Base-by-base conservation (phyloP, 2,888 invertebrate genomes). In the Smittia aterrima region DNA sequence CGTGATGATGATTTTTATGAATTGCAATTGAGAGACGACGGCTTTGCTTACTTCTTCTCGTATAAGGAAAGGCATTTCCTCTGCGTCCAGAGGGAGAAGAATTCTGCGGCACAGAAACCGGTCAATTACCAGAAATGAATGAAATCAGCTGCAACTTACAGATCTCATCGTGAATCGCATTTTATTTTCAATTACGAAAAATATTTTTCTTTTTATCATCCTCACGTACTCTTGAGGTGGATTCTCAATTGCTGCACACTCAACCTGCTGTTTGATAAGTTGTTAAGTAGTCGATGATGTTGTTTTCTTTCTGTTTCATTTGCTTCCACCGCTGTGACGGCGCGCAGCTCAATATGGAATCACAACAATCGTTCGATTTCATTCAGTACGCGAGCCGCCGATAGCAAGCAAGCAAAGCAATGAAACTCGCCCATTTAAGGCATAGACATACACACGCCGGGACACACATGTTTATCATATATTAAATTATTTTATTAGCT, bases 181-280 rank as follows among this genome's bases (percentile, higher is more conserved):
- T 47, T 47, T n/a, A 32, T n/a, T 47, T 47, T 47, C 47, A 47
- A 47, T 47, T 47, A 47, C 47, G 47, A n/a, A 58, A 58, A 58
- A 58, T 22, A 58, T n/a, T 58, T 58, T 22, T 47, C 47, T 47
- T 32, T n/a, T 32, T 32, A 32, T 32, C 32, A 32, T 32, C 32
- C n/a, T 11, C 3, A 16, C 47, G 47, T 47, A 47, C 47, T 47
- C 18, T 4, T 18, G 58, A 58, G 58, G n/a, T n/a, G n/a, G 22
- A 58, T 58, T 58, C 58, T 58, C 58, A 58, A 58, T 58, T 58
- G 58, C 58, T 58, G 16, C n/a, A 58, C 58, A 58, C 58, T 58
- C 58, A 64, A 64, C 67, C 22, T 67, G 67, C 67, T 67, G 67
- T 67, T 67, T 67, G 67, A 67, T 67, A 41, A 47, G 67, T 67